phyloP scores from a whole-genome alignment of 2,888 invertebrate genomes.

The Dynastes hyllus region DNA sequence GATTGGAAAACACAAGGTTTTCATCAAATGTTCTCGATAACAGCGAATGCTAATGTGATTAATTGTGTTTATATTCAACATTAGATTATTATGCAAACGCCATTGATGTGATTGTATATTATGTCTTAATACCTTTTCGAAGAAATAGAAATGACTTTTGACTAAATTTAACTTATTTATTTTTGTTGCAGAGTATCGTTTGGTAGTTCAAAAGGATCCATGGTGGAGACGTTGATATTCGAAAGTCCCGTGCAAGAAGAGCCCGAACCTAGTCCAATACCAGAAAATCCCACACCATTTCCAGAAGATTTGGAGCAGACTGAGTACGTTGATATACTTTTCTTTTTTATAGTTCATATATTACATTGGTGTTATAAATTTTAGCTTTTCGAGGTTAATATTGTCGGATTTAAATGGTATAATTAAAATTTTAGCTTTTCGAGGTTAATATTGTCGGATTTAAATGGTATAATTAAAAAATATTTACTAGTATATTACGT shows the following conservation, averaged over 20 bases:
- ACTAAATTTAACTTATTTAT: neutral
- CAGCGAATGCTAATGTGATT: too few relatives aligned
- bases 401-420: neutral
- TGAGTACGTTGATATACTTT: slow-evolving; percentile 72
- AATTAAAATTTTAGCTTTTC: neutral
- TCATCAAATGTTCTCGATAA: too few relatives aligned
- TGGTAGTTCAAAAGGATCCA: slow-evolving; percentile 94
- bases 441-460: neutral
- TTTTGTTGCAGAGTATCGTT: slow-evolving; percentile 85
- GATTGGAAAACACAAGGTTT: too few relatives aligned
- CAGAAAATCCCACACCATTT: slow-evolving; percentile 69
- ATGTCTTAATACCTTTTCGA: too few relatives aligned
- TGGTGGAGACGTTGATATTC: slow-evolving; percentile 95
- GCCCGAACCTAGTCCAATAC: slow-evolving; percentile 81
- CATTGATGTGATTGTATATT: too few relatives aligned
- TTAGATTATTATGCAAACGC: too few relatives aligned
- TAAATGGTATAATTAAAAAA: neutral
- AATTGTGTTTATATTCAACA: too few relatives aligned
- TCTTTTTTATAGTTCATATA: neutral
- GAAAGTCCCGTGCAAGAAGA: slow-evolving; percentile 90
- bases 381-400: neutral
- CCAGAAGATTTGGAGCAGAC: slow-evolving; percentile 71
- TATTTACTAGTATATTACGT: neutral
- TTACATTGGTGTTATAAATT: too few relatives aligned
- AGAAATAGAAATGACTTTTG: too few relatives aligned